phyloP scores from a whole-genome alignment of 2,888 invertebrate species.

The Lamproptera curius region DNA sequence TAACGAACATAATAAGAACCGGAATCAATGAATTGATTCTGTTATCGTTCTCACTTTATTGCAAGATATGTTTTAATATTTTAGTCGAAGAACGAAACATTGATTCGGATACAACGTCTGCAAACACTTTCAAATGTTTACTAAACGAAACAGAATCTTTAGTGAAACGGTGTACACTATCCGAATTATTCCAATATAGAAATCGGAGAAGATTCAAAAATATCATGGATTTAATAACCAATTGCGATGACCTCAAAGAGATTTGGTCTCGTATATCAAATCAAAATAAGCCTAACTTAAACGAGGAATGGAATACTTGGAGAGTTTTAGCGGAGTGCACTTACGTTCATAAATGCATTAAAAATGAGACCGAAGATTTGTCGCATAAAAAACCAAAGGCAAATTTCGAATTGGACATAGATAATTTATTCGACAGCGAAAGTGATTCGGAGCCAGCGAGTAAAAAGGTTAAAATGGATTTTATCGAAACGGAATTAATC shows the following conservation, averaged over 20 bases:
- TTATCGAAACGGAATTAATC: conserved; percentile 38
- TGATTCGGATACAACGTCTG: conserved; percentile 29
- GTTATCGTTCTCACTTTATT: conserved; percentile 42
- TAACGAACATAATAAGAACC: conserved; percentile 39
- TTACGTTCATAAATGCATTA: conserved; percentile 46
- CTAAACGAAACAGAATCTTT: conserved; percentile 6
- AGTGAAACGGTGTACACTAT: background rate
- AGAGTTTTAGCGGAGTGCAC: conserved; percentile 22
- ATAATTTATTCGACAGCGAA: conserved; percentile 44
- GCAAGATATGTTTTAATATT: conserved; percentile 37
- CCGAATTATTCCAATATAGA: conserved; percentile 9
- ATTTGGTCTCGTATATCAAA: conserved; percentile 19
- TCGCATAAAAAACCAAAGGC: conserved; percentile 19
- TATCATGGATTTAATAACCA: background rate
- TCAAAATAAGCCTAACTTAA: conserved; percentile 15
- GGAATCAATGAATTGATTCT: conserved; percentile 46
- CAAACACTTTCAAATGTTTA: conserved; percentile 31
- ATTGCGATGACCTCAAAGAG: background rate
- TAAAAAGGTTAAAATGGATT: conserved; percentile 51
- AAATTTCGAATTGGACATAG: conserved; percentile 59
- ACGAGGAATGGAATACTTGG: conserved; percentile 27
- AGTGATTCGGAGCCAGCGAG: conserved; percentile 46
- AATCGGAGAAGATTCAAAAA: background rate
- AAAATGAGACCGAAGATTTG: conserved; percentile 20
- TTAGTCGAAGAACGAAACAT: conserved; percentile 34